A percentile compares a stretch with the other conserved stretches of the same genome.
Evolutionary conservation across 1,140 invertebrate species (phyloP).

Genomic region (Diabrotica undecimpunctata): DNA sequence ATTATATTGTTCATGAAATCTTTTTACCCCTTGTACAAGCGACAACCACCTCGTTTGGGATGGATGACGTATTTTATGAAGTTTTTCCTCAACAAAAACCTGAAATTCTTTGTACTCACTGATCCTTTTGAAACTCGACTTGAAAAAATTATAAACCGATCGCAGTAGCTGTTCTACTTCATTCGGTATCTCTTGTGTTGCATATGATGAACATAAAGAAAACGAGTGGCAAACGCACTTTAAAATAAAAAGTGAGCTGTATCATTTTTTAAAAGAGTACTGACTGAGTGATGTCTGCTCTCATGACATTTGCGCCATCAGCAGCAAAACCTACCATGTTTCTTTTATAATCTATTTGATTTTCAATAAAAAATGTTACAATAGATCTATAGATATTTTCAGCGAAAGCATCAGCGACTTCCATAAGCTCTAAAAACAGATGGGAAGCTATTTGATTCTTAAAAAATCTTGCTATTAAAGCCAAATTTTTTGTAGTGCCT

Average conservation of each 20-base stretch:
- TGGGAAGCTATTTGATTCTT: no score
- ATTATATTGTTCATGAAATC: no score
- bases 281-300: not conserved
- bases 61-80: conserved; percentile 33
- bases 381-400: no score
- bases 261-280: not conserved
- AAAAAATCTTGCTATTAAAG: no score
- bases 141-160: not conserved
- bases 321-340: not conserved
- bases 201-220: not conserved
- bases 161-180: not conserved
- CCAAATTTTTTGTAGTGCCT: no score
- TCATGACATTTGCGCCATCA: not conserved
- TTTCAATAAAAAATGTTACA: no score
- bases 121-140: conserved; percentile 4
- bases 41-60: conserved; percentile 35
- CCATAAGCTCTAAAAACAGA: no score
- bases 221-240: not conserved
- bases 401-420: no score
- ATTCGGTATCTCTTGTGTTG: not conserved
- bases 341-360: no score
- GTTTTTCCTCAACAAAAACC: no score
- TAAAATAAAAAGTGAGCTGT: not conserved
- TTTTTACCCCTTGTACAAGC: conserved; percentile 39
- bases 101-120: not conserved